Evolutionary conservation across 1,140 invertebrate genomes (phyloP).

Genomic region (Ceratina japonica): DNA sequence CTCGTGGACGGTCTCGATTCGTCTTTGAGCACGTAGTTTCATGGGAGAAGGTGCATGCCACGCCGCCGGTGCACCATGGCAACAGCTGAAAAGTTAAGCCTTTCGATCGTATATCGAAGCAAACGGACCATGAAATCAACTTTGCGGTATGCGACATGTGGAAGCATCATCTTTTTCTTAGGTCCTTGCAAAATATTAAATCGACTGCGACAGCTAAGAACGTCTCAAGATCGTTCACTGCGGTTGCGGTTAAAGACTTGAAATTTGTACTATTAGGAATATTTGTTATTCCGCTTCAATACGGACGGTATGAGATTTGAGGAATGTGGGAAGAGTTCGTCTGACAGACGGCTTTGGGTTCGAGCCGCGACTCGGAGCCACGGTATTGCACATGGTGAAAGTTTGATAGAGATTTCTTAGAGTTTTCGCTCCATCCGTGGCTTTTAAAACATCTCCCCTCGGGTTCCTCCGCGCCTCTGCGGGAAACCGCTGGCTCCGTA

Average conservation of each 20-base stretch:
- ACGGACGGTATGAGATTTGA: too few relatives aligned
- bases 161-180: background rate
- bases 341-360: too few relatives aligned
- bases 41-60: background rate
- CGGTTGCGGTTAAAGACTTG: too few relatives aligned
- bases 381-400: background rate
- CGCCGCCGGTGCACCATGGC: background rate
- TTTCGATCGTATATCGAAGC: background rate
- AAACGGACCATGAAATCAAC: conserved; percentile 37
- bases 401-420: background rate
- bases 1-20: conserved; percentile 1
- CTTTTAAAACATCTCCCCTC: background rate
- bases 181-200: background rate
- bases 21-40: conserved; percentile 19
- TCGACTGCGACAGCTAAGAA: background rate
- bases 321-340: background rate
- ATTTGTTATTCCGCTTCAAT: too few relatives aligned
- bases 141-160: background rate
- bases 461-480: background rate
- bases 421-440: background rate
- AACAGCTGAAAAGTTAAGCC: conserved; percentile 40
- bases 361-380: background rate
- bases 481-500: background rate
- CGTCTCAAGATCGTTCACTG: background rate
- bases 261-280: too few relatives aligned